Evolutionary conservation across 2,888 invertebrate species (phyloP).

Genomic region (Leptinotarsa juncta): DNA sequence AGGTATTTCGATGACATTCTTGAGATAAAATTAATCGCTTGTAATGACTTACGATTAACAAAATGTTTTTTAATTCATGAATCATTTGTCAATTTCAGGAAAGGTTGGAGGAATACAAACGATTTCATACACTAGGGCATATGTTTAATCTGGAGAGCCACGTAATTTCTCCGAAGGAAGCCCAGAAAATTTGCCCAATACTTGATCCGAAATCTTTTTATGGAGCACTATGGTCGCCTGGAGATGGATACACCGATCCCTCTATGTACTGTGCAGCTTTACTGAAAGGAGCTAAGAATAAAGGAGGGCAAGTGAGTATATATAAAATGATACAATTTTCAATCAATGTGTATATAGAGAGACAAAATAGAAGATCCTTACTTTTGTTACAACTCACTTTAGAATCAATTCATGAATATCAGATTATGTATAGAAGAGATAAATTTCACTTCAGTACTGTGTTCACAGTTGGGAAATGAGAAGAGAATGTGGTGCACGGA

Average conservation of each 20-base stretch:
- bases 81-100: constrained; percentile 65
- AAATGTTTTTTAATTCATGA: not conserved
- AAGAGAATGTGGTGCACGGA: no score
- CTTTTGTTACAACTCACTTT: no score
- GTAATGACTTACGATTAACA: not conserved
- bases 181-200: constrained; percentile 81
- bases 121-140: constrained; percentile 83
- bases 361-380: no score
- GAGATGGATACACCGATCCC: constrained; percentile 88
- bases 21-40: not conserved
- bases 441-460: no score
- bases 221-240: constrained; percentile 82
- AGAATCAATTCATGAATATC: no score
- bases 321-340: not conserved
- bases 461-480: no score
- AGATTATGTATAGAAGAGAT: no score
- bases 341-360: no score
- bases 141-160: constrained; percentile 82
- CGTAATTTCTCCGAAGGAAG: constrained; percentile 78
- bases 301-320: constrained; percentile 47
- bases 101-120: constrained; percentile 85
- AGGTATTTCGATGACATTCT: no score
- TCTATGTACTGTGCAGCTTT: constrained; percentile 83
- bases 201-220: constrained; percentile 79
- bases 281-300: constrained; percentile 70